Percentiles rank a stretch among this genome's conserved stretches.
Conservation (phyloP, 64 coral and sea anemone species). For the Anthopleura sola region DNA sequence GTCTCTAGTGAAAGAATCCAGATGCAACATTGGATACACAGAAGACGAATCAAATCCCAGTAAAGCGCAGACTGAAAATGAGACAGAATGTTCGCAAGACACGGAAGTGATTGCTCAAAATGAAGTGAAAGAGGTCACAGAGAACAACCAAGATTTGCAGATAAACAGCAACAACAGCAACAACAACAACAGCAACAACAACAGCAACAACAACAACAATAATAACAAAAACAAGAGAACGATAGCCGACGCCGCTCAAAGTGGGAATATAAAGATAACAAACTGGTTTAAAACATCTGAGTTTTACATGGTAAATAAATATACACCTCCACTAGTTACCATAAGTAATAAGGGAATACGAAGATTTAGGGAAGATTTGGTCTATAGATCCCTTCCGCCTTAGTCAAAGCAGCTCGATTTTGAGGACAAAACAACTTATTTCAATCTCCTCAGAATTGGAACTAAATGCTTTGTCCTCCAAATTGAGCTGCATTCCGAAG, state of each 20-base stretch:
- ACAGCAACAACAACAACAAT: too few relatives aligned
- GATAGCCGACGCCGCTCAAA: background rate
- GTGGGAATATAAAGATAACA: slow-evolving; percentile 1
- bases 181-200: background rate
- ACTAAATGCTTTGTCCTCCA: too few relatives aligned
- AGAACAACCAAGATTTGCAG: background rate
- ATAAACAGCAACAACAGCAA: background rate
- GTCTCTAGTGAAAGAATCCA: background rate
- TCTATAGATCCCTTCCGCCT: too few relatives aligned
- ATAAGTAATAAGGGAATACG: too few relatives aligned
- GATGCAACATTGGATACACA: background rate
- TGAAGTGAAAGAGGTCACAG: background rate
- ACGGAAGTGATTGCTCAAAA: background rate
- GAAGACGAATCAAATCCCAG: background rate
- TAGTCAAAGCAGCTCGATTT: too few relatives aligned
- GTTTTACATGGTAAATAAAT: slow-evolving; percentile 64
- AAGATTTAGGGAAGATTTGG: too few relatives aligned
- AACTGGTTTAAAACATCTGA: slow-evolving; percentile 73
- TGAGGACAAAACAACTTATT: too few relatives aligned
- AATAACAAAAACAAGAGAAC: too few relatives aligned
- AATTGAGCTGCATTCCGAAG: too few relatives aligned
- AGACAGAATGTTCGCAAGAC: background rate
- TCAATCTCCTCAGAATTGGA: too few relatives aligned
- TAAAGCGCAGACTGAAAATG: background rate
- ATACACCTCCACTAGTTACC: too few relatives aligned